Conservation (phyloP, 2,888 invertebrate species). For the Agriopis aurantiaria region DNA sequence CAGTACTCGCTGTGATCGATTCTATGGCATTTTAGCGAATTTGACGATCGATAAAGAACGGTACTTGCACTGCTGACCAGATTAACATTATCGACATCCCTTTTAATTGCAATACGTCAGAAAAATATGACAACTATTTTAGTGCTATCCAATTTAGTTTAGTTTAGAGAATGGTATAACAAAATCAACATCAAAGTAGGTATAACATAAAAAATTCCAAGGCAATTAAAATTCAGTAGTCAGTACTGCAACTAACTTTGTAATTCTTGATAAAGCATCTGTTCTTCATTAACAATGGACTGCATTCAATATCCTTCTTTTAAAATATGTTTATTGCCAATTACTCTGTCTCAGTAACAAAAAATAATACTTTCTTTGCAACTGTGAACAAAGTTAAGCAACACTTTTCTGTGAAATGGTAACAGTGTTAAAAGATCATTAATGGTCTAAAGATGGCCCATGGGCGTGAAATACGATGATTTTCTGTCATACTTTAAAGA, state of each 20-base stretch:
- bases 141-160: too few relatives aligned
- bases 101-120: too few relatives aligned
- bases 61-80: too few relatives aligned
- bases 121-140: too few relatives aligned
- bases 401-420: constrained; percentile 9
- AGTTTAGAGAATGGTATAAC: too few relatives aligned
- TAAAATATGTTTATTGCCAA: not conserved
- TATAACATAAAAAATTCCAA: too few relatives aligned
- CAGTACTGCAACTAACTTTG: constrained; percentile 18
- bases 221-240: too few relatives aligned
- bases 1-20: too few relatives aligned
- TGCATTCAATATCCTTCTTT: constrained; percentile 39
- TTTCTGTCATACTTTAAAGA: constrained; percentile 68
- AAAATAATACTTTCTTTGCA: not conserved
- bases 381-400: not conserved
- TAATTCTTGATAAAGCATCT: constrained; percentile 46
- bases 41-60: too few relatives aligned
- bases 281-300: constrained; percentile 42
- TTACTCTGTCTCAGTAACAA: constrained; percentile 14
- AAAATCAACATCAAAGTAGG: too few relatives aligned
- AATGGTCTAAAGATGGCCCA: constrained; percentile 40
- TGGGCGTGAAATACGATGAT: constrained; percentile 70
- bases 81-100: too few relatives aligned
- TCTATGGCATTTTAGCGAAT: too few relatives aligned
- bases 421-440: constrained; percentile 29